Evolutionary conservation across 1,140 invertebrate genomes (phyloP).

Genomic region (Geopemphigus sp.): DNA sequence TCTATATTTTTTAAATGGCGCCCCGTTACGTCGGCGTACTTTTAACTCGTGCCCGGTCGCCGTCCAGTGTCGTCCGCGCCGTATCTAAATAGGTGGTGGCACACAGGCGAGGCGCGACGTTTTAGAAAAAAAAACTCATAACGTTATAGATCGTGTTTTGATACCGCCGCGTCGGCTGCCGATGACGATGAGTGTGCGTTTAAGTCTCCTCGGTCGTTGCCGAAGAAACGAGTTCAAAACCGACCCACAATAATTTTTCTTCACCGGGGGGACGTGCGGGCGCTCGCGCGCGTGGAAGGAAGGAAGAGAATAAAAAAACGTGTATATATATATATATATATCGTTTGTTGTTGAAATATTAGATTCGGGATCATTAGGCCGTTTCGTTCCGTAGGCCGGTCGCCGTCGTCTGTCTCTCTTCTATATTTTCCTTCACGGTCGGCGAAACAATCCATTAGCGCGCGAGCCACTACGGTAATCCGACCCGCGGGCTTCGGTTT

Average conservation of each 20-base stretch:
- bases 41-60: background rate
- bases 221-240: conserved; percentile 28
- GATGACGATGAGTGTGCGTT: conserved; percentile 42
- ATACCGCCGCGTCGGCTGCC: conserved; percentile 14
- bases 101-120: conserved; percentile 3
- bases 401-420: background rate
- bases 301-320: background rate
- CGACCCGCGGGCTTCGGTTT: conserved; percentile 28
- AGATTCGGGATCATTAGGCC: conserved; percentile 44
- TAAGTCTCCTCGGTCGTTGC: conserved; percentile 37
- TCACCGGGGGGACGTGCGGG: background rate
- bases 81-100: conserved; percentile 17
- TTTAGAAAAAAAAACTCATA: background rate
- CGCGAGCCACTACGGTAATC: conserved; percentile 41
- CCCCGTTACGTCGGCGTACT: too few relatives aligned
- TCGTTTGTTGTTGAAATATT: conserved; percentile 45
- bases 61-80: background rate
- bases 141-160: conserved; percentile 38
- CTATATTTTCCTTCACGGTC: conserved; percentile 43
- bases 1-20: background rate
- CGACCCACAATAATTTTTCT: conserved; percentile 32
- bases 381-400: conserved; percentile 36
- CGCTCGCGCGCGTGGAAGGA: background rate
- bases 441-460: conserved; percentile 48
- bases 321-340: background rate